Percentiles rank a stretch among this genome's conserved stretches.
These are phyloP conservation scores for Ormyrus rosae DNA, from an alignment of 2,888 invertebrate species.

Conservation along the genomic window DNA sequence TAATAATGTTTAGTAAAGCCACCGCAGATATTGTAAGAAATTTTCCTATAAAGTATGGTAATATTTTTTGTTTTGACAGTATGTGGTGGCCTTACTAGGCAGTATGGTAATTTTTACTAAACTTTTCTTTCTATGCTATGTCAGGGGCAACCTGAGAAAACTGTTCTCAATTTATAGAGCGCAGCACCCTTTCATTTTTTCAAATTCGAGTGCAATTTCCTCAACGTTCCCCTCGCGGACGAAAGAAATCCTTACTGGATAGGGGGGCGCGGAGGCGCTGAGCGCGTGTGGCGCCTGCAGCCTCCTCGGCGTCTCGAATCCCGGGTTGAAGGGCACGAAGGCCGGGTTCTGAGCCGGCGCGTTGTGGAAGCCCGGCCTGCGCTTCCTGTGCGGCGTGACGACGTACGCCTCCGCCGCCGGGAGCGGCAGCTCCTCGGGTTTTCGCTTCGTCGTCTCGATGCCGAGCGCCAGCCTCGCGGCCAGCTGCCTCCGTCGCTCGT, in stretches of 20 bases:
- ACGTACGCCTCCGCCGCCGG: slow-evolving; percentile 88
- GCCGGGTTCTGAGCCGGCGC: slow-evolving; percentile 92
- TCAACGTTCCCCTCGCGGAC: background rate
- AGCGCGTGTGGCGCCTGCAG: slow-evolving; percentile 82
- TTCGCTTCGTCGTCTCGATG: slow-evolving; percentile 81
- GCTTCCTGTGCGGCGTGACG: slow-evolving; percentile 90
- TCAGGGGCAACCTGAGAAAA: too few species aligned
- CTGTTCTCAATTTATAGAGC: too few species aligned
- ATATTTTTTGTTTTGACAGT: too few species aligned
- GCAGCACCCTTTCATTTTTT: too few species aligned
- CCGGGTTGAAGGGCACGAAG: slow-evolving; percentile 84
- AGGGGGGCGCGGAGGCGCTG: slow-evolving; percentile 86
- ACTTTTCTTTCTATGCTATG: too few species aligned
- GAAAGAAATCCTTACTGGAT: slow-evolving; percentile 67
- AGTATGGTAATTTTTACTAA: too few species aligned
- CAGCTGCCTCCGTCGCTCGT: slow-evolving; percentile 71
- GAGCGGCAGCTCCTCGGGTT: slow-evolving; percentile 83
- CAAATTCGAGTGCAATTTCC: too few species aligned
- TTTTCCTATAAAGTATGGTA: background rate
- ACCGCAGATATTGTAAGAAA: background rate
- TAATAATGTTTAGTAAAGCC: background rate
- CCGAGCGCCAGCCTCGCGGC: slow-evolving; percentile 78
- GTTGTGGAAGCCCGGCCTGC: slow-evolving; percentile 91
- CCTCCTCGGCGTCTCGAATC: slow-evolving; percentile 76
- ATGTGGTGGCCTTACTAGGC: too few species aligned